Percentiles rank a stretch among this genome's conserved stretches.
Evolutionary conservation across 2,888 invertebrate species (phyloP).

Genomic region (Dendrolimus pini): DNA sequence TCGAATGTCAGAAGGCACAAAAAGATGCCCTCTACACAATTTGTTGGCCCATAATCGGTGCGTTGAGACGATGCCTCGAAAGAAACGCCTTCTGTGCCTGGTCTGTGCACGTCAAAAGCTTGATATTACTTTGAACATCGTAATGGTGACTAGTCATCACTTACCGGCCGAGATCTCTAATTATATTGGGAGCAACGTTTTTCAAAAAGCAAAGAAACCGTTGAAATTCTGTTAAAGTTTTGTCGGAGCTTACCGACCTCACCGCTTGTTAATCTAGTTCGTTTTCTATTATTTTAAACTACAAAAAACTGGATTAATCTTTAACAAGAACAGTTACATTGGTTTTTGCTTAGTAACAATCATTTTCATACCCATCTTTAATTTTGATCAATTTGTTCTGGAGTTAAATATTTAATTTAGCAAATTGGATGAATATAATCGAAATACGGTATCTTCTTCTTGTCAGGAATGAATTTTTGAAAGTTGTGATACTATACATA

Average conservation of each 20-base stretch:
- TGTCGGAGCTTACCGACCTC: constrained; percentile 55
- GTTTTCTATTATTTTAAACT: constrained; percentile 40
- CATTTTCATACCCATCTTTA: constrained; percentile 32
- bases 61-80: constrained; percentile 40
- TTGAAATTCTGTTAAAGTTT: constrained; percentile 66
- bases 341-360: constrained; percentile 52
- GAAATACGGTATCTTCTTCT: not conserved
- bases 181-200: constrained; percentile 54
- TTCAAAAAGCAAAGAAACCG: constrained; percentile 61
- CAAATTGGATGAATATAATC: not conserved
- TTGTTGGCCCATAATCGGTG: constrained; percentile 66
- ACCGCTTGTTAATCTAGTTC: constrained; percentile 45
- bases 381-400: constrained; percentile 30
- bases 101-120: constrained; percentile 35
- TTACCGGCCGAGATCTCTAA: constrained; percentile 57
- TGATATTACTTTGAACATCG: constrained; percentile 49
- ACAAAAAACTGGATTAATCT: constrained; percentile 60
- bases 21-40: constrained; percentile 62
- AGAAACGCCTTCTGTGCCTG: constrained; percentile 44
- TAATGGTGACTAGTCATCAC: constrained; percentile 65
- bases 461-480: too few relatives aligned
- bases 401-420: constrained; percentile 1
- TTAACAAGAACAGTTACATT: constrained; percentile 55
- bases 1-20: constrained; percentile 66
- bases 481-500: too few relatives aligned